A percentile compares a stretch with the other conserved stretches of the same genome.
Evolutionary conservation across 2,797 vertebrate genomes (phyloP).

Genomic region (Sarcophilus harrisii): DNA sequence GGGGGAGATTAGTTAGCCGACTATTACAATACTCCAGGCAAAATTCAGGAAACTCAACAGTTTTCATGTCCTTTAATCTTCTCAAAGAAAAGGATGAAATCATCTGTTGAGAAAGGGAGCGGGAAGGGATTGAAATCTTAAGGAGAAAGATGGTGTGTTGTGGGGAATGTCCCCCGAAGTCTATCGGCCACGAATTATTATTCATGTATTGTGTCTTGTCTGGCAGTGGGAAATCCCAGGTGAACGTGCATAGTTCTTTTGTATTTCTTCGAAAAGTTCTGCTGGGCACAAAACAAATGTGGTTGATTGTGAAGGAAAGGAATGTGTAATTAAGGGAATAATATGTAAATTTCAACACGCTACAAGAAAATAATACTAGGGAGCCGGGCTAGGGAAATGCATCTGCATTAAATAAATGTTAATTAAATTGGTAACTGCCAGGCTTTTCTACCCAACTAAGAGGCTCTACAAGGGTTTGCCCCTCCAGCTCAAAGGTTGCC

Average conservation of each 20-base stretch:
- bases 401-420: conserved; percentile 16
- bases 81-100: not conserved
- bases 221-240: not conserved
- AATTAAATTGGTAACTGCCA: not conserved
- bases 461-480: not conserved
- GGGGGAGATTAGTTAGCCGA: not conserved
- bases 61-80: not conserved
- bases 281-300: not conserved
- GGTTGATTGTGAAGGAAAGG: not conserved
- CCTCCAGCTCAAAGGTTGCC: not conserved
- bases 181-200: not conserved
- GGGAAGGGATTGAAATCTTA: not conserved
- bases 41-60: not conserved
- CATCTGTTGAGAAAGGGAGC: not conserved
- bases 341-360: not conserved
- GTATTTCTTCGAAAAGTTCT: not conserved
- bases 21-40: not conserved
- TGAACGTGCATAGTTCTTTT: not conserved
- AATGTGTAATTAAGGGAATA: not conserved
- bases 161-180: not conserved
- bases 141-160: not conserved
- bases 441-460: not conserved
- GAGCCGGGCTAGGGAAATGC: not conserved
- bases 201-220: not conserved
- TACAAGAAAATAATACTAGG: not conserved